Evolutionary conservation across 2,113 vertebrate species (phyloP).

Genomic region (Mellivora capensis): DNA sequence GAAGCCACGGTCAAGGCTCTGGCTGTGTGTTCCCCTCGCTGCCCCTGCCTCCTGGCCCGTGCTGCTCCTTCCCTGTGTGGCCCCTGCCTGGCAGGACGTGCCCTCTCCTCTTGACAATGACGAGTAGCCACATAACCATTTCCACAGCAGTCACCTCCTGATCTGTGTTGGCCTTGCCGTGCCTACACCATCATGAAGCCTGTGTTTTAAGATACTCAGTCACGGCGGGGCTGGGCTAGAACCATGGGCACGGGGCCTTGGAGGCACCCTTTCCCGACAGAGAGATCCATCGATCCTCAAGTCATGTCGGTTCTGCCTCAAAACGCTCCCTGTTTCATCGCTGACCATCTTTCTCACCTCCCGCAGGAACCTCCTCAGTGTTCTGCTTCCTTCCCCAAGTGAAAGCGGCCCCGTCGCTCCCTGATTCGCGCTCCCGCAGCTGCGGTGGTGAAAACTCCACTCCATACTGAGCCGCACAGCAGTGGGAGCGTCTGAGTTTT

Average conservation of each 20-base stretch:
- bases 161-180: too few species aligned
- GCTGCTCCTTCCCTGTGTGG: background rate
- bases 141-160: background rate
- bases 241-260: background rate
- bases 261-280: background rate
- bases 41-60: background rate
- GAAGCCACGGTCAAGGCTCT: background rate
- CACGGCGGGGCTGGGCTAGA: background rate
- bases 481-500: rapidly evolving
- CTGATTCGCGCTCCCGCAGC: rapidly evolving
- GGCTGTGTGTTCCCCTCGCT: too few species aligned
- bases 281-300: rapidly evolving
- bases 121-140: background rate
- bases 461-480: rapidly evolving
- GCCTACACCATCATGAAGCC: background rate
- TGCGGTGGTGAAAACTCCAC: background rate
- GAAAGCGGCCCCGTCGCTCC: rapidly evolving
- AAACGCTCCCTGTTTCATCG: background rate
- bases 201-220: background rate
- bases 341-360: background rate
- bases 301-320: background rate
- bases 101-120: background rate
- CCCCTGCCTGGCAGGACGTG: background rate
- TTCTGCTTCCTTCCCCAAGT: background rate
- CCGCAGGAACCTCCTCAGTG: too few species aligned